Conservation (phyloP, 1,140 invertebrate genomes). For the Hylyphantes graminicola region DNA sequence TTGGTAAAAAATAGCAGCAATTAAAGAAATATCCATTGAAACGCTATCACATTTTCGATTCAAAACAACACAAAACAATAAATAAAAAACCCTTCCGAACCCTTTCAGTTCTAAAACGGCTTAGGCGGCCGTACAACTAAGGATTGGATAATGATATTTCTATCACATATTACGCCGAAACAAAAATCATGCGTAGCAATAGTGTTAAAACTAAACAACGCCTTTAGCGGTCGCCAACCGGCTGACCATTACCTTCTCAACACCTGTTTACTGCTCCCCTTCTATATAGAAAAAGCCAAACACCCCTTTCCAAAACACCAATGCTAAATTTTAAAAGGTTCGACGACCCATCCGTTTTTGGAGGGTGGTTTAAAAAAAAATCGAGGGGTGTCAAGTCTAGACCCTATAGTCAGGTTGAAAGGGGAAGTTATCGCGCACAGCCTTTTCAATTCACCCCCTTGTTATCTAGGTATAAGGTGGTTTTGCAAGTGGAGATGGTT, state of each 20-base stretch:
- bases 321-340: neutral
- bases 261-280: constrained; percentile 19
- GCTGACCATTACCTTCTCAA: neutral
- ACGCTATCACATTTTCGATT: too few species aligned
- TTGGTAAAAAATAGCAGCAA: too few species aligned
- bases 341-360: constrained; percentile 33
- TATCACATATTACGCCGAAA: too few species aligned
- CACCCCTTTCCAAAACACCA: constrained; percentile 25
- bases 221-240: constrained; percentile 7
- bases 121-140: too few species aligned
- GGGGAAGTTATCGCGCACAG: constrained; percentile 12
- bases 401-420: neutral
- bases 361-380: constrained; percentile 11
- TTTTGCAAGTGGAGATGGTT: neutral
- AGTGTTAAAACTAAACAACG: too few species aligned
- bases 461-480: constrained; percentile 1
- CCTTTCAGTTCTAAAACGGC: too few species aligned
- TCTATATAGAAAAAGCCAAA: neutral
- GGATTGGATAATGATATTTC: too few species aligned
- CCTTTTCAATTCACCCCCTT: constrained; percentile 5
- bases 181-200: too few species aligned
- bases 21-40: too few species aligned
- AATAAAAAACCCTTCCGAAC: too few species aligned
- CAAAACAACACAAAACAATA: too few species aligned
- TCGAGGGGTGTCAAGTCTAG: neutral